phyloP scores from a whole-genome alignment of 2,888 invertebrate species.

The Suillia variegata region DNA sequence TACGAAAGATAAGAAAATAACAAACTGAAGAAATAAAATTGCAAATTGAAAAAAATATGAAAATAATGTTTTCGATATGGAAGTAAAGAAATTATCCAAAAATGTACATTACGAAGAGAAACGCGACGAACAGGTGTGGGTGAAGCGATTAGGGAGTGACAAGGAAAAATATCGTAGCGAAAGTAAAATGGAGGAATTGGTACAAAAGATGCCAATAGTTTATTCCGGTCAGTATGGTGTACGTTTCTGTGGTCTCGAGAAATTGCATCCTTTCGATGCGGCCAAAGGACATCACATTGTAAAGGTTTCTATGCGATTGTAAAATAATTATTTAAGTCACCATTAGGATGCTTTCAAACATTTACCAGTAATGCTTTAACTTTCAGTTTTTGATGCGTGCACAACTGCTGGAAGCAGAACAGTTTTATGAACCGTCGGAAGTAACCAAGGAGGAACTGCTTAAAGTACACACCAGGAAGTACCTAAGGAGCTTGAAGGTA shows the following conservation, averaged over 20 bases:
- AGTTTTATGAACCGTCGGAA: constrained; percentile 72
- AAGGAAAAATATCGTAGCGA: constrained; percentile 1
- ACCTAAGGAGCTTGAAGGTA: constrained; percentile 76
- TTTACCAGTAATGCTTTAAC: no score
- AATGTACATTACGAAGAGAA: constrained; percentile 38
- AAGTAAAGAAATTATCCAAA: constrained; percentile 40
- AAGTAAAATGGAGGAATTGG: neutral
- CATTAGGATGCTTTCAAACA: neutral
- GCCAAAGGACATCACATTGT: constrained; percentile 83
- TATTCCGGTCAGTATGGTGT: constrained; percentile 82
- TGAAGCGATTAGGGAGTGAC: neutral
- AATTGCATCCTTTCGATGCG: constrained; percentile 86
- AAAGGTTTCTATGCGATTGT: constrained; percentile 61
- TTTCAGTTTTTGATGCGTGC: constrained; percentile 67
- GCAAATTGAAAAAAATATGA: no score
- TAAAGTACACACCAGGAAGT: constrained; percentile 76
- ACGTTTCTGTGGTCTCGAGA: constrained; percentile 79
- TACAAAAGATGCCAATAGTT: constrained; percentile 71
- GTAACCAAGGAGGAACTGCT: constrained; percentile 74
- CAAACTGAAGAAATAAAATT: no score
- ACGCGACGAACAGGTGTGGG: constrained; percentile 37
- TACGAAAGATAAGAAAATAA: no score
- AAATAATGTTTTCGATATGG: no score
- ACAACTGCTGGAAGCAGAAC: constrained; percentile 67
- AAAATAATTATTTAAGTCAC: neutral